Conservation (phyloP, 2,113 vertebrate genomes). For the Pachycephala philippinensis region DNA sequence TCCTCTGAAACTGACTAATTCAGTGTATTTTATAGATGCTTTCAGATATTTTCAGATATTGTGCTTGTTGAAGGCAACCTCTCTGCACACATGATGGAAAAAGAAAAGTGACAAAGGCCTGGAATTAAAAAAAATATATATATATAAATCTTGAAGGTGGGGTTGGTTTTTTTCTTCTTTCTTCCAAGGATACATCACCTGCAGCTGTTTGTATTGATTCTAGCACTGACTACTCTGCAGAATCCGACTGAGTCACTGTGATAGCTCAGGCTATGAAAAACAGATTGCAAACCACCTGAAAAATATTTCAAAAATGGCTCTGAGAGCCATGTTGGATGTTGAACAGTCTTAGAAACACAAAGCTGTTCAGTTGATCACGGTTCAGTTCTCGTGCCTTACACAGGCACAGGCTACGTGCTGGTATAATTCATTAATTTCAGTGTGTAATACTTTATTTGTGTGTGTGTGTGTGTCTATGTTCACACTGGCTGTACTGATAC, state of each 20-base stretch:
- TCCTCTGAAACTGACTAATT: neutral
- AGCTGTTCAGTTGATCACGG: neutral
- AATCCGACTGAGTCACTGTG: neutral
- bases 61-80: neutral
- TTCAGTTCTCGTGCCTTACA: neutral
- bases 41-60: neutral
- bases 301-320: neutral
- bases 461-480: neutral
- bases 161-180: fast-evolving
- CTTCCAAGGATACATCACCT: neutral
- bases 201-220: neutral
- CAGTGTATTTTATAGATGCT: neutral
- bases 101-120: neutral
- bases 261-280: neutral
- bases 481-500: neutral
- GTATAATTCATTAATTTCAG: neutral
- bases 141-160: neutral
- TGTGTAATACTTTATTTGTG: neutral
- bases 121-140: neutral
- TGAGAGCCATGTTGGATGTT: neutral
- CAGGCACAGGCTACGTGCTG: neutral
- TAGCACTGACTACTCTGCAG: neutral
- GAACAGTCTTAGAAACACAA: neutral
- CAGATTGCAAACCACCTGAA: neutral
- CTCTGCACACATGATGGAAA: neutral